Evolutionary conservation across 2,797 vertebrate genomes (phyloP).

Genomic region (Halcyon leucocephala): DNA sequence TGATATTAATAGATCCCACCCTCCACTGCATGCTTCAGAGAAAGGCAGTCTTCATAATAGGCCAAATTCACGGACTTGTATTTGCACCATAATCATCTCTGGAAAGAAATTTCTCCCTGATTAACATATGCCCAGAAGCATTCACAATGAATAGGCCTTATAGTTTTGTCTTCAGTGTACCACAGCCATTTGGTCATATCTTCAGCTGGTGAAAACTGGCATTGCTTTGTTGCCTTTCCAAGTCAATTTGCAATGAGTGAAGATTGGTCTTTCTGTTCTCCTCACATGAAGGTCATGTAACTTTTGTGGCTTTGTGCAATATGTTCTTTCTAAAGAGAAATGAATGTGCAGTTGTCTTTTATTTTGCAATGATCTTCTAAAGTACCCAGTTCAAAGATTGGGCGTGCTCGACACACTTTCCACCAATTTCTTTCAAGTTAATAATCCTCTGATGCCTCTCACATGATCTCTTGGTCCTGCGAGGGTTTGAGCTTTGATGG

Average conservation of each 20-base stretch:
- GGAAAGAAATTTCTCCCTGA: constrained; percentile 10
- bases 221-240: constrained; percentile 42
- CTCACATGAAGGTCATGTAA: constrained; percentile 58
- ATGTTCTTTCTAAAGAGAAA: constrained; percentile 62
- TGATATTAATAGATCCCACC: neutral
- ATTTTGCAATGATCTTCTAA: constrained; percentile 61
- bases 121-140: constrained; percentile 21
- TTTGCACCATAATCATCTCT: neutral
- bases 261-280: constrained; percentile 58
- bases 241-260: constrained; percentile 20
- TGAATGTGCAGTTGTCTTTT: constrained; percentile 66
- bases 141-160: constrained; percentile 3
- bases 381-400: constrained; percentile 64
- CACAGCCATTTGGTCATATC: neutral
- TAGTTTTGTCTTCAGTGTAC: neutral
- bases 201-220: constrained; percentile 40
- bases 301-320: constrained; percentile 61
- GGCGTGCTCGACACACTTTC: constrained; percentile 51
- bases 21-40: neutral
- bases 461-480: constrained; percentile 49
- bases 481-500: constrained; percentile 60
- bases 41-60: neutral
- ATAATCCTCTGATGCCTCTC: constrained; percentile 60
- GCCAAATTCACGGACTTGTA: neutral
- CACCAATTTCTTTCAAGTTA: constrained; percentile 58